A percentile compares a stretch with the other conserved stretches of the same genome.
Evolutionary conservation across 2,888 invertebrate genomes (phyloP).

Genomic region (Suillia variegata): DNA sequence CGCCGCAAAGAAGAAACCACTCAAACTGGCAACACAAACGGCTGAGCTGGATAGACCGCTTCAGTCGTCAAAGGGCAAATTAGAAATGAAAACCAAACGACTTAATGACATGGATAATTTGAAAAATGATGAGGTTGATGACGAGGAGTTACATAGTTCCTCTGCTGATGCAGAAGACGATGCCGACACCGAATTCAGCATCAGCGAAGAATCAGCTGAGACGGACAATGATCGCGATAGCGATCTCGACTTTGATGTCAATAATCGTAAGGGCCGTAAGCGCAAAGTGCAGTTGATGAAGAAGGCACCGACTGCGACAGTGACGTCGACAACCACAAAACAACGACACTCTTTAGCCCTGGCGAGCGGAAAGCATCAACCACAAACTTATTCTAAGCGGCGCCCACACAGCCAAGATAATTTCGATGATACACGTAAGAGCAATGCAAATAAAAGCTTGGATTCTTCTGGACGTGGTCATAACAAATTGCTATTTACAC

Average conservation of each 20-base stretch:
- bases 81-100: slow-evolving; percentile 8
- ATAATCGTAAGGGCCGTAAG: slow-evolving; percentile 59
- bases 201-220: slow-evolving; percentile 61
- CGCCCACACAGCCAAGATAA: slow-evolving; percentile 29
- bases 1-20: neutral
- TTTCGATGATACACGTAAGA: slow-evolving; percentile 15
- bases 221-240: slow-evolving; percentile 65
- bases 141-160: slow-evolving; percentile 37
- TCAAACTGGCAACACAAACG: neutral
- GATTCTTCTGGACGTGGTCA: no score
- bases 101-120: slow-evolving; percentile 19
- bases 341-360: no score
- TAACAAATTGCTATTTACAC: neutral
- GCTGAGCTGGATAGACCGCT: no score
- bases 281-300: slow-evolving; percentile 38
- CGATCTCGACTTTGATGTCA: slow-evolving; percentile 69
- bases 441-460: no score
- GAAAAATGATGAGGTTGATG: slow-evolving; percentile 35
- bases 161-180: slow-evolving; percentile 56
- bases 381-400: slow-evolving; percentile 26
- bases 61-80: slow-evolving; percentile 16
- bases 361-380: no score
- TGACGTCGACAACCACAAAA: neutral
- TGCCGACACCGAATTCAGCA: slow-evolving; percentile 63
- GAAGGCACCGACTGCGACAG: no score